Evolutionary conservation across 2,888 invertebrate genomes (phyloP), one percentile per base, ranked within the genome.

Genomic region (Asteroscopus sphinx): DNA sequence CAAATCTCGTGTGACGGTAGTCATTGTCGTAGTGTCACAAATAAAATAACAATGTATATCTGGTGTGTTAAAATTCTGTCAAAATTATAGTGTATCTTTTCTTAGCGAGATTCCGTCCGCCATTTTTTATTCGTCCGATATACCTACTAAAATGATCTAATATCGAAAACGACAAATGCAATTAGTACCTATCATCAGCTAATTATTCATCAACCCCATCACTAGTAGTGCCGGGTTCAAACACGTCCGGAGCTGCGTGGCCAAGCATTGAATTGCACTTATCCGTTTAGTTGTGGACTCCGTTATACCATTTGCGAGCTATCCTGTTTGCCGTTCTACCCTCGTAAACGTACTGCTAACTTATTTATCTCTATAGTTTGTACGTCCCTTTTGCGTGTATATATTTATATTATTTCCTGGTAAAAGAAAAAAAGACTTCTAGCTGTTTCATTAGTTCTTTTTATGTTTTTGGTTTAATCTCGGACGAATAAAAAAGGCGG

Each of bases 291-390:
- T 45, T 47, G 35, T 13, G 32, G 42, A 41, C 28, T 52, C 41
- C 16, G 33, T 61, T 52, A 65, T 47, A 42, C 40, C 30, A 48
- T 55, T 67, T 59, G 46, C 21, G 3, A 53, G 39, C 68, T 46
- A 68, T 68, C 49, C 52, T 68, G 69, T 60, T 57, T 57, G 41
- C 28, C 17, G 49, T 41, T 21, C 48, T 30, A 30, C 49, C 56
- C 47, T 54, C 59, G 47, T 57, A 52, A 69, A 69, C 62, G 54
- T 33, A 35, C 55, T n/a, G 30, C 53, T 68, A 71, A 68, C 64
- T 70, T 63, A 63, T 68, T 68, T 70, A 70, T 73, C 65, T 41
- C 33, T 21, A 56, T 58, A 70, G 64, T 68, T 73, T 33, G 42
- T 17, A 40, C 35, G 40, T 36, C 45, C 54, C 42, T 28, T 41